phyloP scores from a whole-genome alignment of 2,797 vertebrate species.

The Microctenopoma lineatum region DNA sequence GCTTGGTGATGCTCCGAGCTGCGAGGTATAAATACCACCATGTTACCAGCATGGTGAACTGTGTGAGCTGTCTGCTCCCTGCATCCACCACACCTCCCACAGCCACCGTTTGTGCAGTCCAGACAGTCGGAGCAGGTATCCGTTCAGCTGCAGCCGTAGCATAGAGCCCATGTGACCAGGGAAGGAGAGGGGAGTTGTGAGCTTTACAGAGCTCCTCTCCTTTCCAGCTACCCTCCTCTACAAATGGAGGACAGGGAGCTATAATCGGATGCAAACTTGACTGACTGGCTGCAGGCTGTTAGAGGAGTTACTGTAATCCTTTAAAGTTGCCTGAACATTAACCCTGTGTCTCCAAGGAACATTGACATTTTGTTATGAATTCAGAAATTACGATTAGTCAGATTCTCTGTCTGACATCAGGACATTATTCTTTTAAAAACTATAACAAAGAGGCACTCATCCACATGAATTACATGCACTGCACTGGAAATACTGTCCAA shows the following conservation, averaged over 20 bases:
- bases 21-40: conserved; percentile 84
- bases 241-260: conserved; percentile 37
- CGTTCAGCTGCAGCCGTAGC: conserved; percentile 56
- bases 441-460: not conserved
- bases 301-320: conserved; percentile 81
- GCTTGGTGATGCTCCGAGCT: conserved; percentile 74
- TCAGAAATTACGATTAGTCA: not conserved
- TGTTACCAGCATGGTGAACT: conserved; percentile 79
- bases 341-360: conserved; percentile 13
- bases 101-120: conserved; percentile 23
- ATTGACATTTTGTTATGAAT: not conserved
- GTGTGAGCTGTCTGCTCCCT: conserved; percentile 34
- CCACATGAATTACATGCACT: not conserved
- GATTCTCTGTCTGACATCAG: not conserved
- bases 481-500: conserved; percentile 9
- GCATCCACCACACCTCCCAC: conserved; percentile 59
- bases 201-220: conserved; percentile 29
- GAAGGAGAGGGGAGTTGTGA: conserved; percentile 34
- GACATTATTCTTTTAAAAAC: not conserved
- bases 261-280: conserved; percentile 71
- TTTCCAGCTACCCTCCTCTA: conserved; percentile 38
- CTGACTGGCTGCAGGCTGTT: conserved; percentile 62
- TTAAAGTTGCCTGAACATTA: conserved; percentile 60
- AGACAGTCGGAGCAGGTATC: conserved; percentile 42
- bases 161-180: conserved; percentile 70